Evolutionary conservation across 2,113 vertebrate genomes (phyloP), one percentile per base, ranked within the genome.

Genomic region (Oophaga pumilio): DNA sequence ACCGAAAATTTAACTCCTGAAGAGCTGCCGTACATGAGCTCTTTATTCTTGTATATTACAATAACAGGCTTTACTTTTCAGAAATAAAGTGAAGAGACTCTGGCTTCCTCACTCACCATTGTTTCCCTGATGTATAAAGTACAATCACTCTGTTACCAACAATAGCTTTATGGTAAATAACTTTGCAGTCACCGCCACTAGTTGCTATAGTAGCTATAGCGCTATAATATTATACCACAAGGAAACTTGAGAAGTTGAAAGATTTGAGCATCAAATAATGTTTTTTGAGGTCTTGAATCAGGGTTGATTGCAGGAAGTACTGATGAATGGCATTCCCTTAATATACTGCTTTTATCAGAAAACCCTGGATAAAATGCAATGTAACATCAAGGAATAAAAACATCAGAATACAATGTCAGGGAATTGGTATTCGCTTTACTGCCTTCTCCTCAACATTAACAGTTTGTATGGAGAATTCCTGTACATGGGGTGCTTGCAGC

Each of bases 1-100:
- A 50, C 77, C 28, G 85, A 53, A 87, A 81, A 87, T 62, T 81
- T 57, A 87, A 87, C 78, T 87, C 64, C 20, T 57, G 52, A 4
- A 57, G 24, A 50, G n/a, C 77, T 87, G 26, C 77, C 81, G 20
- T 3, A 81, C 26, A 10, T 18, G 12, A 49, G 52, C 14, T 50
- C 60, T 33, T 50, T 52, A 33, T 26, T 26, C n/a, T 17, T 84
- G 64, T 33, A 57, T 57, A 73, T 12, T 43, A 49, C 68, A 43
- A 60, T 43, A 14, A 13, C 13, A 20, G 26, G 43, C 26, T 78
- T 86, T 86, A 8, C 73, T 77, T 17, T 69, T 52, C 60, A 80
- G 13, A 69, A 79, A 79, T 26, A 69, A 28, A 43, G 12, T 53
- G 33, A 77, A 76, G 28, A 62, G 9, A 62, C 49, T 85, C 53